Evolutionary conservation across 2,888 invertebrate species (phyloP), one percentile per base, ranked within the genome.

Genomic region (Tethea ocularis): DNA sequence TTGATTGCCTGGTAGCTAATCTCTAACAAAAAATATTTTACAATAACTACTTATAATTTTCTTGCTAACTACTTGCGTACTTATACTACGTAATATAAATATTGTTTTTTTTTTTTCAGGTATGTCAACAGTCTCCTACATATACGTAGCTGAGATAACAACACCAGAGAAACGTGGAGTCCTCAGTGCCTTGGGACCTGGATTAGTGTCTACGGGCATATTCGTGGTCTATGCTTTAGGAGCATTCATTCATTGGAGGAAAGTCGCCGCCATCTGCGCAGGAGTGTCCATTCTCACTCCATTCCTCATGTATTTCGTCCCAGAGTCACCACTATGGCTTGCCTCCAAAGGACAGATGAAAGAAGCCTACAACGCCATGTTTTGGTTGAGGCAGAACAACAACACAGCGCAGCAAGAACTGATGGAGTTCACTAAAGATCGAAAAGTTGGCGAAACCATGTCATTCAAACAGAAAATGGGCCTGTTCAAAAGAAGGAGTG

Each of bases 321-420:
- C 96, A 0, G 96, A 96, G 76, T 95, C 95, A 11, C 96, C 96
- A 0, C 91, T 95, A 0, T 96, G 96, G 95, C 83, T 96, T 1
- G 93, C 95, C 0, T 94, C 95, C 0, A 94, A 94, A 61, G 94
- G 94, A 1, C 91, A 94, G 61, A 92, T 93, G 78, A 91, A 94
- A 56, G 94, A 95, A 77, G 94, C 95, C 0, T 94, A 94, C 74
- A 90, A 93, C 58, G 90, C 95, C 0, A 91, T 96, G 81, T 87
- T 94, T 26, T 96, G 95, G 95, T 87, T 96, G 1, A 86, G 95
- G 55, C 94, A 95, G 54, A 94, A 95, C 72, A 94, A 94, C 67
- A 93, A 90, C 59, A 84, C 93, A 6, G 95, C 95, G 0, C 95
- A 96, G 65, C 93, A 93, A 57, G 96, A 96, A 67, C 92, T 95